These are phyloP conservation scores for Achroia grisella DNA, from an alignment of 1,140 invertebrate genomes.

Conservation along the genomic window DNA sequence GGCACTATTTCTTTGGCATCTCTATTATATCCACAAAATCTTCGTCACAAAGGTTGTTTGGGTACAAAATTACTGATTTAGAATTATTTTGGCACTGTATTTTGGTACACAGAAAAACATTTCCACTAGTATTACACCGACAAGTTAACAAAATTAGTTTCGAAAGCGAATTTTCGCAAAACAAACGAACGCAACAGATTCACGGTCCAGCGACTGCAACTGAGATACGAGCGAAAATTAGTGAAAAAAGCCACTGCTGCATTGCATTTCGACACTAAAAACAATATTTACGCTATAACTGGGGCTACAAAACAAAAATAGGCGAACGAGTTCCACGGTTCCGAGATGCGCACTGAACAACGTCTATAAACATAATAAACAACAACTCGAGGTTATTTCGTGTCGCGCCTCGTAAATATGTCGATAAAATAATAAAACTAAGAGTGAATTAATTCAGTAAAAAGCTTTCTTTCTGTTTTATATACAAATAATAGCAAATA, in stretches of 20 bases:
- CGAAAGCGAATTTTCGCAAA: conserved; percentile 27
- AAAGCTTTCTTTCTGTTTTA: conserved; percentile 37
- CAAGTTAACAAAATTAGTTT: conserved; percentile 18
- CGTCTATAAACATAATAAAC: neutral
- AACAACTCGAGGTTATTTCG: conserved; percentile 9
- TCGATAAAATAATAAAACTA: conserved; percentile 23
- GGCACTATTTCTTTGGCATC: too few relatives aligned
- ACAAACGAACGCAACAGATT: conserved; percentile 22
- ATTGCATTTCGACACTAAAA: conserved; percentile 53
- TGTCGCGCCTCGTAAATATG: conserved; percentile 22
- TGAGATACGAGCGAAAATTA: conserved; percentile 14
- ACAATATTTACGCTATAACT: conserved; percentile 60
- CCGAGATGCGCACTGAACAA: conserved; percentile 1
- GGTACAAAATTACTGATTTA: neutral
- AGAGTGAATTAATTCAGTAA: conserved; percentile 45
- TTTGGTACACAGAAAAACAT: conserved; percentile 20
- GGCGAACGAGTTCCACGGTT: conserved; percentile 15
- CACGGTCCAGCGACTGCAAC: conserved; percentile 27
- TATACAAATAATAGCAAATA: conserved; percentile 47
- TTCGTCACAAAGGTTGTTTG: neutral
- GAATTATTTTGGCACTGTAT: conserved; percentile 23
- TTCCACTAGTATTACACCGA: conserved; percentile 21
- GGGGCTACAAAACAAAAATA: conserved; percentile 64
- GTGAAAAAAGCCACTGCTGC: conserved; percentile 35
- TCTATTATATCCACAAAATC: neutral